Base-by-base conservation (phyloP, 1,140 invertebrate genomes). In the Phocides pigmalion region DNA sequence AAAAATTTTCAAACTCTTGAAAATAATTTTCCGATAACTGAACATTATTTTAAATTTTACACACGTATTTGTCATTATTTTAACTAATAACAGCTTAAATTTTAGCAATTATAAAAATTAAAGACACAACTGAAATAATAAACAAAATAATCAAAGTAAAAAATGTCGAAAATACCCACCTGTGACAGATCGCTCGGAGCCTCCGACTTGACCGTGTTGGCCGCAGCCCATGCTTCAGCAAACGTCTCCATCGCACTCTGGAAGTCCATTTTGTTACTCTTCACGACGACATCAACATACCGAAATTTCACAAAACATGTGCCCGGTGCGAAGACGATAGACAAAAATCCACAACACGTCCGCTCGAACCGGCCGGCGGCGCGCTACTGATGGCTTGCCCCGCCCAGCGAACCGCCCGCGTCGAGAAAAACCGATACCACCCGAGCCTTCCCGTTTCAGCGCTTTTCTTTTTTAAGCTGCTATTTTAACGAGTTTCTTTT, bases 221-320 rank as follows among this genome's bases (percentile, higher is more conserved):
- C 97, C 62, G 97, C 97, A 75, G 98, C 97, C 98, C 98, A 98
- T 69, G 97, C 97, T 93, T 98, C 98, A 51, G 97, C 97, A 89
- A 98, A 98, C 69, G 97, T 98, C 93, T 98, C 97, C 97, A 98
- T 98, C 70, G 97, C 97, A 94, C 97, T 97, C 93, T 98, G 97
- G 94, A 98, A 98, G 95, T 98, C 97, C 97, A 98, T 98, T 74
- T 87, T 86, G 74, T 79, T 77, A 63, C 62, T 69, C 82, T 76
- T 89, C 86, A 89, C 84, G 72, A 71, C 73, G 84, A 89, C 79
- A 88, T 88, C 81, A 82, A 85, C 80, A 89, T 89, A 86, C 79
- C 85, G 85, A 80, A 82, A 81, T 63, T 77, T 80, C 76, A 83
- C 86, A 66, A 64, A 76, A 83, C 82, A 86, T 84, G 81, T 77